Evolutionary conservation across 2,888 invertebrate genomes (phyloP), one percentile per base, ranked within the genome.

Genomic region (Ennomos erosarius): DNA sequence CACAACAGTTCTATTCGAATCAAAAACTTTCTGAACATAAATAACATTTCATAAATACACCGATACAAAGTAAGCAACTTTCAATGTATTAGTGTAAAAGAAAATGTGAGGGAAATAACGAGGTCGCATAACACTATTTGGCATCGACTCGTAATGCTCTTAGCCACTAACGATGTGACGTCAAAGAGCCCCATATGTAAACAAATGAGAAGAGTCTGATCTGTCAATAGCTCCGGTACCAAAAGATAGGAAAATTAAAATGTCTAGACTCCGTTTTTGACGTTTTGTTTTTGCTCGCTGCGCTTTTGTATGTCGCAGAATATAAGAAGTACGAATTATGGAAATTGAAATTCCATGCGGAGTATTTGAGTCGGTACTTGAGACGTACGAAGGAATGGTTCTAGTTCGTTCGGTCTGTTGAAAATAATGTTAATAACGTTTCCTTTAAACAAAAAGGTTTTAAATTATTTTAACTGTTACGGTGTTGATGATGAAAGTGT

Each of bases 181-280:
- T 89, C 90, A 90, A 90, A 91, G 89, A 82, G 78, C 76, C 71
- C 74, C 86, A 90, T 85, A 88, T 88, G 85, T 84, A 83, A 68
- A 76, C 82, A 89, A 87, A 88, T 90, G 88, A 90, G 89, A 86
- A 86, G 87, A 82, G 74, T 79, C 81, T 75, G 84, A 88, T 87
- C 84, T 76, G 82, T 76, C 84, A 85, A 87, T 82, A 79, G 74
- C 80, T 75, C 75, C 75, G 80, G 82, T 48, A 82, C 80, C 78
- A 75, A 79, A 76, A 81, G 88, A 90, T 89, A 89, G 88, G 89
- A 90, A 90, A 91, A 91, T 90, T 90, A 91, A 91, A 90, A 90
- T 82, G 91, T 92, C 91, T 92, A 91, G 91, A 91, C 90, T 78
- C 74, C 47, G 74, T 55, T 43, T 75, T 79, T 73, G 80, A 62